Evolutionary conservation across 2,888 invertebrate species (phyloP).

Genomic region (Trichopria drosophilae): DNA sequence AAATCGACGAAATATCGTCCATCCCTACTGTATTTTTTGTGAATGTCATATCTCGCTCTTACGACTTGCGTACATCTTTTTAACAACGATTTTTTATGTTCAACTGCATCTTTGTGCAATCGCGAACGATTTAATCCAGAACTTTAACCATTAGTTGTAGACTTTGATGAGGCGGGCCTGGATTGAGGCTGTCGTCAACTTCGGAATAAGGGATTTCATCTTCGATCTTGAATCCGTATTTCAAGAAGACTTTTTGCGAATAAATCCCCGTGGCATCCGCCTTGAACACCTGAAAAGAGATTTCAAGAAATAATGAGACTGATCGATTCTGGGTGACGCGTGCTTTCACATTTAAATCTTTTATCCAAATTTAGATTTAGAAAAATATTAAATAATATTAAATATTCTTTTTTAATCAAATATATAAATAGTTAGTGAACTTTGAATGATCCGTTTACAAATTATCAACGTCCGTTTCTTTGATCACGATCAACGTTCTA

Average conservation of each 20-base stretch:
- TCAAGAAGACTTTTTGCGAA: conserved; percentile 75
- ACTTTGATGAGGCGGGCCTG: conserved; percentile 71
- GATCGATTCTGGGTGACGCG: too few species aligned
- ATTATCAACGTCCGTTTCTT: too few species aligned
- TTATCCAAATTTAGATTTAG: too few species aligned
- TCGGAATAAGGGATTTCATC: conserved; percentile 72
- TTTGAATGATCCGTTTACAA: too few species aligned
- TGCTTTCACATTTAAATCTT: too few species aligned
- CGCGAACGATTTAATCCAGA: conserved; percentile 39
- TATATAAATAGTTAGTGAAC: too few species aligned
- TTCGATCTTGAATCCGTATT: conserved; percentile 68
- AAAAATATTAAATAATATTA: too few species aligned
- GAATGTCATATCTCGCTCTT: background rate
- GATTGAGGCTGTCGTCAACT: conserved; percentile 69
- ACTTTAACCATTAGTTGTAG: conserved; percentile 69
- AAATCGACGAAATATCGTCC: too few species aligned
- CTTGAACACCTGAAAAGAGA: conserved; percentile 75
- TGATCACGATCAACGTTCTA: too few species aligned
- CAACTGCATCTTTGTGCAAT: background rate
- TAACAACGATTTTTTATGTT: conserved; percentile 14
- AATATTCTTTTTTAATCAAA: too few species aligned
- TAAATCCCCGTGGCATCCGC: conserved; percentile 80
- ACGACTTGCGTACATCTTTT: conserved; percentile 11
- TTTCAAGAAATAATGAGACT: too few species aligned
- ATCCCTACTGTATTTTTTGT: conserved; percentile 10